phyloP scores from a whole-genome alignment of 2,888 invertebrate species.

The Cremastinae sp. region DNA sequence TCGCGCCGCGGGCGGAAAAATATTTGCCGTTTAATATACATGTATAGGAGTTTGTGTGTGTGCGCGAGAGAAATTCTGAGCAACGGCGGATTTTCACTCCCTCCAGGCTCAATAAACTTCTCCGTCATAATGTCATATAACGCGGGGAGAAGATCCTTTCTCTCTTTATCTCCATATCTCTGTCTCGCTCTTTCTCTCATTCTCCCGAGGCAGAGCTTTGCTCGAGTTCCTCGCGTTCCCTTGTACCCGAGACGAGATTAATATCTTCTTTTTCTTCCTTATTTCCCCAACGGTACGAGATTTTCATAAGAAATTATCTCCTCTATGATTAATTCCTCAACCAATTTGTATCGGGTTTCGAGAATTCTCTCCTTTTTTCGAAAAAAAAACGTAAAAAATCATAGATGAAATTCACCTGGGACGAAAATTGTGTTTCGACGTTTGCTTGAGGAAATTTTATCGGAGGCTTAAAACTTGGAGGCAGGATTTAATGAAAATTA shows the following conservation, averaged over 20 bases:
- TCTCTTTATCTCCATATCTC: conserved; percentile 22
- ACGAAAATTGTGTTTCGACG: not conserved
- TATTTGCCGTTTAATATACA: conserved; percentile 66
- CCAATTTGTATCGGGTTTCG: not conserved
- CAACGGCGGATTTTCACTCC: conserved; percentile 58
- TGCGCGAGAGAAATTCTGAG: conserved; percentile 51
- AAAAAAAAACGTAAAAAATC: too few relatives aligned
- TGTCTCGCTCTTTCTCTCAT: not conserved
- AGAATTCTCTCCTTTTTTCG: too few relatives aligned
- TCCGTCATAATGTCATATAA: conserved; percentile 61
- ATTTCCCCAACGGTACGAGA: not conserved
- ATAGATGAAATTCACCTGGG: not conserved
- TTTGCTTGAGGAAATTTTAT: not conserved
- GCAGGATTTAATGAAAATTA: too few relatives aligned
- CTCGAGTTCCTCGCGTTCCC: not conserved
- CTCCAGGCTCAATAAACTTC: conserved; percentile 62
- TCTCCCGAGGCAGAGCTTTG: not conserved
- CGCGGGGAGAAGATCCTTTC: conserved; percentile 42
- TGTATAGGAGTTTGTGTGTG: not conserved
- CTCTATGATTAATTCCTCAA: conserved; percentile 12
- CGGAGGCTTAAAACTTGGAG: too few relatives aligned
- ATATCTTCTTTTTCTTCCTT: conserved; percentile 18
- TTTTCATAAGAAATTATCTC: conserved; percentile 12
- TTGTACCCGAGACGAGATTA: conserved; percentile 31
- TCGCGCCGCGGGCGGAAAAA: conserved; percentile 67